Base-by-base conservation (phyloP, 2,888 invertebrate genomes). In the Tetrapedia diversipes region DNA sequence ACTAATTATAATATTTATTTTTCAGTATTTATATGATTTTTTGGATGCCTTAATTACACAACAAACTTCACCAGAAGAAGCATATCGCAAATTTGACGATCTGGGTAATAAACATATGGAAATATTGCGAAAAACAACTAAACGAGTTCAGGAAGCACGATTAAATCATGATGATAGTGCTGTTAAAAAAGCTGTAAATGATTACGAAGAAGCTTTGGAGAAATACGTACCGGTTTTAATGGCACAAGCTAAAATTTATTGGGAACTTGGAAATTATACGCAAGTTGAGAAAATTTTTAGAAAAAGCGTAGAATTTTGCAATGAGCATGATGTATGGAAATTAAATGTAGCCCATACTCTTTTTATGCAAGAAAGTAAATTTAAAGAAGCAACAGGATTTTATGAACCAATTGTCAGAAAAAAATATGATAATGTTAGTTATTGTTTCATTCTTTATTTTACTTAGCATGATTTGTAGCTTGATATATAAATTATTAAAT, bases 351-450 rank as follows among this genome's bases (percentile, higher is more conserved):
- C 99, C 0, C 99, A 99, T 90, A 99, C 99, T 0, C 93, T 99
- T 3, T 99, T 99, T 91, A 99, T 99, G 99, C 99, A 99, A 92
- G 98, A 98, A 90, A 98, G 97, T 89, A 99, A 99, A 92, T 99
- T 98, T 91, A 98, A 98, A 90, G 99, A 99, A 92, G 98, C 99
- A 0, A 97, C 98, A 0, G 98, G 97, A 53, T 99, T 99, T 92
- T 99, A 99, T 91, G 99, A 99, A 89, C 98, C 99, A 0, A 96
- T 99, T 70, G 98, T 99, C 0, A 97, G 98, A 86, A 98, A 98
- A 90, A 97, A 97, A 92, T 98, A 96, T 87, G 97, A 98, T 80
- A 97, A 97, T 90, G 95, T 95, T 90, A 88, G 91, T 84, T 59
- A 32, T 8, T 11, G 7, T 39, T 16, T 43, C 0, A 11, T 0